Conservation (phyloP, 2,888 invertebrate species). For the Hirtodrosophila alboralis region DNA sequence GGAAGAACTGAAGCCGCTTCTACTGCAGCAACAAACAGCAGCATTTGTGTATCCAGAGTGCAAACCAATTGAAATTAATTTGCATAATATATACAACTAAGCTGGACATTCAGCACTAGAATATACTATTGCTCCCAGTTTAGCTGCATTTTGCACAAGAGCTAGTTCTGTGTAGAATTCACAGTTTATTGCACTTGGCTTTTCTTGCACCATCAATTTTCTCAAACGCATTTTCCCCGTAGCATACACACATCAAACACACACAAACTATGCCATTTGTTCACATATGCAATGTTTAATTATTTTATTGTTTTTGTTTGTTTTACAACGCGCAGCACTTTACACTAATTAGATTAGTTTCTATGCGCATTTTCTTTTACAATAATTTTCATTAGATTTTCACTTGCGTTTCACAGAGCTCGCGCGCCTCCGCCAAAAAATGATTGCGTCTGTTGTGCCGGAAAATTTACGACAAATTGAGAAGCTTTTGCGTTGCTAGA, state of each 20-base stretch:
- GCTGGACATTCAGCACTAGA: slow-evolving; percentile 74
- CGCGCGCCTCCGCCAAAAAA: slow-evolving; percentile 61
- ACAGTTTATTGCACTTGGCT: slow-evolving; percentile 77
- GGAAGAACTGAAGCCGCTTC: slow-evolving; percentile 37
- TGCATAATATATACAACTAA: slow-evolving; percentile 71
- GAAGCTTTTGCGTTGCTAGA: slow-evolving; percentile 64
- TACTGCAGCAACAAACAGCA: slow-evolving; percentile 20
- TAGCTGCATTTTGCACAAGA: slow-evolving; percentile 37
- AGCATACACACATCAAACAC: slow-evolving; percentile 36
- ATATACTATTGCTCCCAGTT: slow-evolving; percentile 32
- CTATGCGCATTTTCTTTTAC: slow-evolving; percentile 7
- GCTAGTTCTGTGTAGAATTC: slow-evolving; percentile 69
- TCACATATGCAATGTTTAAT: slow-evolving; percentile 6
- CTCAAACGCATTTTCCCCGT: slow-evolving; percentile 13
- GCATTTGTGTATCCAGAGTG: slow-evolving; percentile 69
- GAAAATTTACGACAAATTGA: slow-evolving; percentile 82
- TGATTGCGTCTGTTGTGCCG: slow-evolving; percentile 83
- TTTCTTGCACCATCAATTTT: slow-evolving; percentile 67
- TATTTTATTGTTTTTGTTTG: slow-evolving; percentile 1
- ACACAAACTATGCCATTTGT: slow-evolving; percentile 4
- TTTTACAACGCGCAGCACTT: slow-evolving; percentile 5
- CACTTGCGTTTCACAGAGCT: slow-evolving; percentile 44
- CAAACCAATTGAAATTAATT: slow-evolving; percentile 80
- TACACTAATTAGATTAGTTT: slow-evolving; percentile 26
- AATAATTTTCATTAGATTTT: slow-evolving; percentile 6